Conservation (phyloP, 2,888 invertebrate species). For the Epinotia nisella region DNA sequence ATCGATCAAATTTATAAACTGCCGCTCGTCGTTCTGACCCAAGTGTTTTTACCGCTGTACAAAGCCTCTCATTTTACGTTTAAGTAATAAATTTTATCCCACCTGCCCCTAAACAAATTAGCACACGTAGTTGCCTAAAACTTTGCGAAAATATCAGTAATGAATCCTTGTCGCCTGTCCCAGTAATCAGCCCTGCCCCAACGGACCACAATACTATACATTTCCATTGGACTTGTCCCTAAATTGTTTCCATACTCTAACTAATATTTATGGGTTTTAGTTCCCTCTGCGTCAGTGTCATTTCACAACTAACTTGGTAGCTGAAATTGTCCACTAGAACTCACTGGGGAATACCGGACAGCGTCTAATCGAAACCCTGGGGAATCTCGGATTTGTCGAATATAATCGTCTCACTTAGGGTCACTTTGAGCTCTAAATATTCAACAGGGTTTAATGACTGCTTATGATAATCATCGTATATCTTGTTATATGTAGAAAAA, state of each 20-base stretch:
- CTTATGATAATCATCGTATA: too few relatives aligned
- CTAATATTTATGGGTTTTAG: slow-evolving; percentile 28
- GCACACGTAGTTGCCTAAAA: neutral
- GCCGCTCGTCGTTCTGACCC: too few relatives aligned
- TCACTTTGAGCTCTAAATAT: neutral
- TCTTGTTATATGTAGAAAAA: too few relatives aligned
- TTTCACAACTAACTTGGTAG: slow-evolving; percentile 20
- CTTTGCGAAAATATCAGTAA: slow-evolving; percentile 14
- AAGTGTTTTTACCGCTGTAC: too few relatives aligned
- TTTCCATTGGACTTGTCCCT: slow-evolving; percentile 26
- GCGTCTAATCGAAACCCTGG: neutral
- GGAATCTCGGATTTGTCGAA: neutral
- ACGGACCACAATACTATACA: slow-evolving; percentile 23
- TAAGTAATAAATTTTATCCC: neutral
- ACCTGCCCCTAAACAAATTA: neutral
- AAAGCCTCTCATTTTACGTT: neutral
- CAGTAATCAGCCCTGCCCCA: slow-evolving; percentile 9
- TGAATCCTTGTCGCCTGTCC: neutral
- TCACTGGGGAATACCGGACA: slow-evolving; percentile 6
- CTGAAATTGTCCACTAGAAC: slow-evolving; percentile 1
- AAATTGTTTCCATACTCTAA: slow-evolving; percentile 31
- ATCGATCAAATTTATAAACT: too few relatives aligned
- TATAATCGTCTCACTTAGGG: neutral
- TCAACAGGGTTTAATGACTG: neutral
- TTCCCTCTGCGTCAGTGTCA: slow-evolving; percentile 28